A percentile compares a stretch with the other conserved stretches of the same genome.
phyloP scores from a whole-genome alignment of 2,797 vertebrate genomes.

The Phrynocephalus forsythii region DNA sequence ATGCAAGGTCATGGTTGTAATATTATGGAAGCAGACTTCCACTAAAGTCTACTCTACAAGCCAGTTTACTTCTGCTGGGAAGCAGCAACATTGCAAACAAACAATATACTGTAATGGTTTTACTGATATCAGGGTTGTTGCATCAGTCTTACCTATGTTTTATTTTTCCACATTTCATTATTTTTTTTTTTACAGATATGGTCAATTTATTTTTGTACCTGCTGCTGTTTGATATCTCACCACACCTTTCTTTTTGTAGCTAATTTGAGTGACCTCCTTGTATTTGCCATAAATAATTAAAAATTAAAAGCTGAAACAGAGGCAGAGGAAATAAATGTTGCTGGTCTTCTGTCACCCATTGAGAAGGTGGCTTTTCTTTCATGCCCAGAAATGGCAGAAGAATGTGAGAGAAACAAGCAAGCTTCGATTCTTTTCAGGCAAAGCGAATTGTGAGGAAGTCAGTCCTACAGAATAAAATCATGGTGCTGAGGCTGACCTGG shows the following conservation, averaged over 20 bases:
- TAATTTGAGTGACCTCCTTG: not conserved
- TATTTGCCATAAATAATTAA: not conserved
- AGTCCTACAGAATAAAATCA: not conserved
- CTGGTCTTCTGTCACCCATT: not conserved
- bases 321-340: not conserved
- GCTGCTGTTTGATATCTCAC: not conserved
- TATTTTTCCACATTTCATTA: not conserved
- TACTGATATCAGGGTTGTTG: not conserved
- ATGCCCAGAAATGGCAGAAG: conserved; percentile 21
- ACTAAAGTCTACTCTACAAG: not conserved
- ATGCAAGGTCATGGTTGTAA: not conserved
- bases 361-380: conserved; percentile 13
- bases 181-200: not conserved
- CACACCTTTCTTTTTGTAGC: not conserved
- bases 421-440: not conserved
- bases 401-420: not conserved
- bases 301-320: not conserved
- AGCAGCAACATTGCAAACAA: too few species aligned
- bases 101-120: not conserved
- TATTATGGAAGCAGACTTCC: not conserved
- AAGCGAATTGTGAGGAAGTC: not conserved
- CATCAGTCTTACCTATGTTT: too few species aligned
- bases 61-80: too few species aligned
- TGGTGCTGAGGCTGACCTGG: not conserved
- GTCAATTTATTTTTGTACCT: not conserved